Percentiles rank a stretch among this genome's conserved stretches.
Conservation (phyloP, 2,113 vertebrate genomes). For the Anser brachyrhynchus region DNA sequence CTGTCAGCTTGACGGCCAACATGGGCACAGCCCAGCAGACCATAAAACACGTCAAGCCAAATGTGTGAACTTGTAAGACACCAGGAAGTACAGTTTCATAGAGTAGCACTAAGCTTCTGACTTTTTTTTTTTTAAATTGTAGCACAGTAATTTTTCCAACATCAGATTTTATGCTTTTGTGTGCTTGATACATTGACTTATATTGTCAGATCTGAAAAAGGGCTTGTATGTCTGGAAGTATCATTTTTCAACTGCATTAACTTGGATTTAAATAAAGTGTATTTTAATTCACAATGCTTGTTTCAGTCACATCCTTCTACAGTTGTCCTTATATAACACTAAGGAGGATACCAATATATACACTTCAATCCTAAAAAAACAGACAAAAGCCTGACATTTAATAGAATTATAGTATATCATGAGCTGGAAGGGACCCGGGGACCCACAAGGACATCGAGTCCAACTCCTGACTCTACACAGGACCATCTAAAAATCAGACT, state of each 20-base stretch:
- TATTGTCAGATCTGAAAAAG: neutral
- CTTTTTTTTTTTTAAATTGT: neutral
- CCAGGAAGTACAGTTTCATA: no score
- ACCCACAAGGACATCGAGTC: neutral
- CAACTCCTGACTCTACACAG: neutral
- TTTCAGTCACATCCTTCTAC: neutral
- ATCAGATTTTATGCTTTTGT: neutral
- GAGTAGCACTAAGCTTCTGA: neutral
- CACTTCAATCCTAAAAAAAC: neutral
- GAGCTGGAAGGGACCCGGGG: neutral
- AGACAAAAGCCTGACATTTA: fast-evolving
- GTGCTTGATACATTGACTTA: neutral
- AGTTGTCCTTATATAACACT: neutral
- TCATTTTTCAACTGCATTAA: neutral
- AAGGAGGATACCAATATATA: neutral
- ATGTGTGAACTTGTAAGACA: neutral
- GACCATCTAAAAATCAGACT: neutral
- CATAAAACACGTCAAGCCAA: neutral
- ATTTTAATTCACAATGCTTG: neutral
- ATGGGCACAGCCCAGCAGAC: neutral
- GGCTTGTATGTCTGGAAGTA: neutral
- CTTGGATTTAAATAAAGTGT: neutral
- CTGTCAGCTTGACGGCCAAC: neutral
- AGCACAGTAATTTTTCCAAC: neutral
- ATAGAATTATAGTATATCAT: neutral